Percentiles rank a stretch among this genome's conserved stretches.
Conservation (phyloP, 2,113 vertebrate genomes). For the Chinchilla lanigera region DNA sequence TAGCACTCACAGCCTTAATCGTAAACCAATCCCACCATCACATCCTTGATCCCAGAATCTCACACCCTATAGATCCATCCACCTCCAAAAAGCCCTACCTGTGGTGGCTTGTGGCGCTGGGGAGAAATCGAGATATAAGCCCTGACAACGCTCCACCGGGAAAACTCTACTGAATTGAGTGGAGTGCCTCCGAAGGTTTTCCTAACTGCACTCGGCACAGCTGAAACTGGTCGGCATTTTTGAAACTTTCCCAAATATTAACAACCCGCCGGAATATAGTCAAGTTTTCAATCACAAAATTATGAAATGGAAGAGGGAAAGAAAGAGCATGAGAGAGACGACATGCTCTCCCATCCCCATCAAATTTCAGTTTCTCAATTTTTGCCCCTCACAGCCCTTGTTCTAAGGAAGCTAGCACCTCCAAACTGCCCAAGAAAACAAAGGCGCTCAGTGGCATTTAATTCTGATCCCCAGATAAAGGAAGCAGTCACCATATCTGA, state of each 20-base stretch:
- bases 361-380: conserved; percentile 34
- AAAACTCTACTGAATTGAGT: not conserved
- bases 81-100: not conserved
- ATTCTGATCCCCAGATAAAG: not conserved
- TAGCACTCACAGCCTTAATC: not conserved
- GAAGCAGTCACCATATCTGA: not conserved
- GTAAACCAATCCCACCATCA: not conserved
- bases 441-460: not conserved
- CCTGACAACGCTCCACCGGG: not conserved
- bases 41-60: not conserved
- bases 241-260: conserved; percentile 13
- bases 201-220: not conserved
- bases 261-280: not conserved
- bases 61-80: not conserved
- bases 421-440: conserved; percentile 39
- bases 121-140: not conserved
- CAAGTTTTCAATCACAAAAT: conserved; percentile 36
- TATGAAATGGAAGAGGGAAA: not conserved
- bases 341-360: not conserved
- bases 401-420: not conserved
- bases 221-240: not conserved
- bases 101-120: not conserved
- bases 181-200: not conserved
- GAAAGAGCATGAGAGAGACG: not conserved
- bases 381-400: not conserved